Percentiles rank a stretch among this genome's conserved stretches.
These are phyloP conservation scores for Aphelinus atriplicis DNA, from an alignment of 1,140 invertebrate genomes.

Conservation along the genomic window DNA sequence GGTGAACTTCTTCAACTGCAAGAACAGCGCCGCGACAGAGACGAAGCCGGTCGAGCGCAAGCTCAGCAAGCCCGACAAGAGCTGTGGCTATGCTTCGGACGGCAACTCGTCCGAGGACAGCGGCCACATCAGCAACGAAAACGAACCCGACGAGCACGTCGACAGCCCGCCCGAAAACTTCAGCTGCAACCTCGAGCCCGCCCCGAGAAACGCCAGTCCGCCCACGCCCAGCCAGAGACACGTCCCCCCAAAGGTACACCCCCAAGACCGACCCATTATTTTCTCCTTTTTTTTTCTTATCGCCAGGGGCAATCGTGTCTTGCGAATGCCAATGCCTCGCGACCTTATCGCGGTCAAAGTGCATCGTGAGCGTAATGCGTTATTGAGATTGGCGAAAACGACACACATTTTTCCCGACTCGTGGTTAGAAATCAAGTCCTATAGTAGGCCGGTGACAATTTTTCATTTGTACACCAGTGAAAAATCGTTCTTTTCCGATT, in stretches of 20 bases:
- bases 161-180: slow-evolving; percentile 48
- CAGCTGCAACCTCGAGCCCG: background rate
- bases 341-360: background rate
- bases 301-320: background rate
- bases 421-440: too few relatives aligned
- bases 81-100: slow-evolving; percentile 58
- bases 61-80: slow-evolving; percentile 50
- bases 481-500: too few relatives aligned
- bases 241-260: slow-evolving; percentile 8
- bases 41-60: slow-evolving; percentile 26
- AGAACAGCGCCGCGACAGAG: slow-evolving; percentile 50
- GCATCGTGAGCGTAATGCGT: too few relatives aligned
- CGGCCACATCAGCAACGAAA: slow-evolving; percentile 80
- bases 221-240: slow-evolving; percentile 10
- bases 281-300: background rate
- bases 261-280: background rate
- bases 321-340: background rate
- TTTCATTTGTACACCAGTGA: too few relatives aligned
- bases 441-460: too few relatives aligned
- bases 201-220: background rate
- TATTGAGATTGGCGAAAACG: too few relatives aligned
- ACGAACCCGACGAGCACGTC: slow-evolving; percentile 58
- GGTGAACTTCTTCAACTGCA: slow-evolving; percentile 65
- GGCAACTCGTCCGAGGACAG: slow-evolving; percentile 77
- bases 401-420: too few relatives aligned